Evolutionary conservation across 2,888 invertebrate species (phyloP), one percentile per base, ranked within the genome.

Genomic region (Caenorhabditis sp.): DNA sequence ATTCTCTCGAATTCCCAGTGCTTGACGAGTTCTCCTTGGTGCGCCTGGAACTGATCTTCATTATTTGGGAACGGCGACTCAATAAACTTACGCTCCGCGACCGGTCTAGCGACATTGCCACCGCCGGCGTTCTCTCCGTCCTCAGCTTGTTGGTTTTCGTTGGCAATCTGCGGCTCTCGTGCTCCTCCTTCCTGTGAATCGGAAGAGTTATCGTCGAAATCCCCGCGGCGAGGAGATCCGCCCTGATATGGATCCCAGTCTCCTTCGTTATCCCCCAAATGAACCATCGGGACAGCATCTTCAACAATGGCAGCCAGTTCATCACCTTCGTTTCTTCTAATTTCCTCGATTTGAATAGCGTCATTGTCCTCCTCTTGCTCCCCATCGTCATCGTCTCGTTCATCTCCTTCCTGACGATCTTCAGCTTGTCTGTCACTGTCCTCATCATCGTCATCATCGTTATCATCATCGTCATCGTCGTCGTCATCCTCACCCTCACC

Each of bases 291-390:
- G 16, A 10, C 47, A 47, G 47, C 16, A 47, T 56, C 51, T 19
- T 68, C 51, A 28, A 47, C 64, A 22, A 38, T 35, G 12, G 31
- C 16, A 44, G 22, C 19, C 35, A 54, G 51, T 16, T 56, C 70
- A 51, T 7, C 28, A 14, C n/a, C 70, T 24, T n/a, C 28, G 10
- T n/a, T 12, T 28, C 26, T 31, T 26, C 31, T 38, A 7, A 38
- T 31, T 22, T 51, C 38, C 2, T 70, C 56, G 7, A 58, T 49
- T 7, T 47, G 12, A 5, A 7, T 1, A 47, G 31, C 73, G 12
- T 89, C 0, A 94, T 94, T 92, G 95, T 58, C 75, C 16, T 64
- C 54, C n/a, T 83, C 79, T 26, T 70, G 61, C 10, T 49, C 75
- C 0, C 69, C 73, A 6, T n/a, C 73, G 2, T 58, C 74, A 2